Conservation (phyloP, 2,888 invertebrate species). For the Seira ritae region DNA sequence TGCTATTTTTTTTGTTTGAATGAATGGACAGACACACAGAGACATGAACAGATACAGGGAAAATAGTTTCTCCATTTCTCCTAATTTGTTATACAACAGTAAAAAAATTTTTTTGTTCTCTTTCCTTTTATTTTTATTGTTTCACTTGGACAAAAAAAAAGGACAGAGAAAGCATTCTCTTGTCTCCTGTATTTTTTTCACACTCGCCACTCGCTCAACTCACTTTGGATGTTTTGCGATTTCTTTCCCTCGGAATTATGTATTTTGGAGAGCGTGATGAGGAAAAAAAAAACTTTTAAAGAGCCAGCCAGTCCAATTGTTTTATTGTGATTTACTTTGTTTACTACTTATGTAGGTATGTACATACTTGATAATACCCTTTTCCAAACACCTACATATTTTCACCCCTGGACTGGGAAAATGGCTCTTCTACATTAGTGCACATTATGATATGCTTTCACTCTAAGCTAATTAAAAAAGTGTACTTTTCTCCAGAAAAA, state of each 20-base stretch:
- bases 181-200: background rate
- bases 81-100: constrained; percentile 57
- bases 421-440: background rate
- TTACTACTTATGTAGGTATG: constrained; percentile 64
- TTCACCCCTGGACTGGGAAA: background rate
- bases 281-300: constrained; percentile 15
- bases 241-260: too few relatives aligned
- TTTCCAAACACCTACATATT: background rate
- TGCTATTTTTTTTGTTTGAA: too few relatives aligned
- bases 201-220: background rate
- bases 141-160: constrained; percentile 5
- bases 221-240: constrained; percentile 5
- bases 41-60: background rate
- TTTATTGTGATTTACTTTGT: constrained; percentile 73
- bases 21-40: background rate
- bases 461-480: background rate
- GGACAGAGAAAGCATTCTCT: background rate
- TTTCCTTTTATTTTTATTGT: constrained; percentile 7
- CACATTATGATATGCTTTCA: background rate
- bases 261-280: background rate
- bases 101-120: constrained; percentile 54
- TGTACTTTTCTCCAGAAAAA: background rate
- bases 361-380: too few relatives aligned
- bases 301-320: constrained; percentile 64
- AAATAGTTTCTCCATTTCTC: constrained; percentile 67